Conservation (phyloP, 2,888 invertebrate species). For the Anagyrus pseudococci region DNA sequence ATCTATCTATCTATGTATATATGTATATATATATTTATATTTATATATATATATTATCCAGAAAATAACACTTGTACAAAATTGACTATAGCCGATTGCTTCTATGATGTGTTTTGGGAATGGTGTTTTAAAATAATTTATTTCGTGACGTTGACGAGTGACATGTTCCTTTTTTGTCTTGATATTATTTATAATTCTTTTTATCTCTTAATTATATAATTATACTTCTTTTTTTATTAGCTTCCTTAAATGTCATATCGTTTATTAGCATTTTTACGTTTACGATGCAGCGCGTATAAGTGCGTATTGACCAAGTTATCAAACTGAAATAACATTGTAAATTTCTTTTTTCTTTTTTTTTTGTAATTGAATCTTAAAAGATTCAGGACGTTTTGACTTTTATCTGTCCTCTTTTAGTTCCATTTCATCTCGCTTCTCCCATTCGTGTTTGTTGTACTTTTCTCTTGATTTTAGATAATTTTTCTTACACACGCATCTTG, state of each 20-base stretch:
- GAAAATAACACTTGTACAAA: conserved; percentile 60
- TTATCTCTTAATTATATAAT: too few species aligned
- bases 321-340: neutral
- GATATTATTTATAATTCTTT: conserved; percentile 31
- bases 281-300: conserved; percentile 47
- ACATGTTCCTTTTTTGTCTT: conserved; percentile 32
- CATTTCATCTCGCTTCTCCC: neutral
- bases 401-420: neutral
- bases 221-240: conserved; percentile 46
- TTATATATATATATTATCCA: conserved; percentile 47
- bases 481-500: neutral
- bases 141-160: conserved; percentile 36
- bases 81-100: conserved; percentile 61
- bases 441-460: conserved; percentile 3
- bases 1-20: conserved; percentile 41
- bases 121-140: conserved; percentile 43
- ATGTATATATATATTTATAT: conserved; percentile 27
- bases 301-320: conserved; percentile 49
- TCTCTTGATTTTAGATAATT: conserved; percentile 6
- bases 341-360: too few species aligned
- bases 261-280: too few species aligned
- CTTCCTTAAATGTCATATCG: neutral
- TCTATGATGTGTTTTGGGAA: conserved; percentile 49
- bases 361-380: conserved; percentile 18
- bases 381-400: conserved; percentile 19